phyloP scores from a whole-genome alignment of 2,797 vertebrate species.

The Bufotes viridis region DNA sequence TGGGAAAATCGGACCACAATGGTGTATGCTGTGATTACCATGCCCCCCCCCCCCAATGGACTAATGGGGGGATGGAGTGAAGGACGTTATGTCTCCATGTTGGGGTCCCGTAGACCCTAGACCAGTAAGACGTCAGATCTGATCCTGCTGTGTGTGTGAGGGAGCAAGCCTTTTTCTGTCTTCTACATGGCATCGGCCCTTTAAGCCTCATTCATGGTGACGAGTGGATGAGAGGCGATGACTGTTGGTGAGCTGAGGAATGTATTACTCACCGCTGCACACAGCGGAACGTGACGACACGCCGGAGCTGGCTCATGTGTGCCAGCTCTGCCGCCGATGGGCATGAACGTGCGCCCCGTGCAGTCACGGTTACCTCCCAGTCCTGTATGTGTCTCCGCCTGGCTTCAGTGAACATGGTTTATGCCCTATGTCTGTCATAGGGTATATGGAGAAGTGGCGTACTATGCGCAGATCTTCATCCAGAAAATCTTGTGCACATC shows the following conservation, averaged over 20 bases:
- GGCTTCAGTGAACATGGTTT: background rate
- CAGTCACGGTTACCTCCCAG: background rate
- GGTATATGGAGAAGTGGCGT: too few species aligned
- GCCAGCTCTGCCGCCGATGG: background rate
- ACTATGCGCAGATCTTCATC: too few species aligned
- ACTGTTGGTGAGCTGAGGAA: conserved; percentile 24
- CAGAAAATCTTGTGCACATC: too few species aligned
- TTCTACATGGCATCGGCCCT: background rate
- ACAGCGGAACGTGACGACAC: conserved; percentile 12
- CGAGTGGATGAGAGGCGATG: conserved; percentile 6
- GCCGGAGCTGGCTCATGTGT: background rate
- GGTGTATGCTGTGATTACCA: too few species aligned
- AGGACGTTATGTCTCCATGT: too few species aligned
- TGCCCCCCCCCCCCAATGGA: too few species aligned
- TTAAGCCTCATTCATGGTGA: conserved; percentile 5
- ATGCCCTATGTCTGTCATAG: background rate
- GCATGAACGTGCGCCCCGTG: background rate
- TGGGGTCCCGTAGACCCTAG: too few species aligned
- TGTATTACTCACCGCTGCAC: conserved; percentile 51
- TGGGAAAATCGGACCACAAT: too few species aligned
- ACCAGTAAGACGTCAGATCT: too few species aligned
- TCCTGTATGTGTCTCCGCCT: background rate
- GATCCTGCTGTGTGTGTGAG: too few species aligned
- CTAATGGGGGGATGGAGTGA: too few species aligned
- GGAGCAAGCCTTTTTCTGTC: background rate